Evolutionary conservation across 2,797 vertebrate genomes (phyloP).

Genomic region (Poecilia velifera): DNA sequence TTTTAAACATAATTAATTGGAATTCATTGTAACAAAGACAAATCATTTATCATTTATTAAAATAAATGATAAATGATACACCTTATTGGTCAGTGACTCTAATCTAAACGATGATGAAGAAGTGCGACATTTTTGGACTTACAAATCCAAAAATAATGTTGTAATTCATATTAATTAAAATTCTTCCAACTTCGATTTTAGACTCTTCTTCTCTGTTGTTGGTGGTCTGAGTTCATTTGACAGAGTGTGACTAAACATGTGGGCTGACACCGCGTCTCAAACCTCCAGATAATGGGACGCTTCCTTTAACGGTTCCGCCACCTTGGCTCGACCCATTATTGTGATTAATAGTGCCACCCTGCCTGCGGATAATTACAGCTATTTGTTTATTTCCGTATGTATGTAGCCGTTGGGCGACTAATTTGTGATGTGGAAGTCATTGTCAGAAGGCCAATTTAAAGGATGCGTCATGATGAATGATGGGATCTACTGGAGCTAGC

Average conservation of each 20-base stretch:
- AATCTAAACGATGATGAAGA: too few relatives aligned
- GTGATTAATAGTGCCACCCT: conserved; percentile 50
- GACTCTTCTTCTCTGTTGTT: neutral
- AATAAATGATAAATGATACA: too few relatives aligned
- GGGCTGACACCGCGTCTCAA: conserved; percentile 1
- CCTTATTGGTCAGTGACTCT: too few relatives aligned
- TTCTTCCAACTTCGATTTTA: too few relatives aligned
- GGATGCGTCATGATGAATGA: conserved; percentile 54
- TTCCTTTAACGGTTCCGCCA: conserved; percentile 40
- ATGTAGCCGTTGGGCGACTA: conserved; percentile 64
- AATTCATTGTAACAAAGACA: too few relatives aligned
- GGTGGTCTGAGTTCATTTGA: conserved; percentile 1
- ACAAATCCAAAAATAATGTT: too few relatives aligned
- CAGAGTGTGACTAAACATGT: conserved; percentile 4
- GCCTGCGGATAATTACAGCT: conserved; percentile 52
- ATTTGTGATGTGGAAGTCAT: conserved; percentile 52
- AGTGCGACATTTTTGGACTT: too few relatives aligned
- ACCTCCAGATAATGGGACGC: conserved; percentile 28
- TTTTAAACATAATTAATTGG: too few relatives aligned
- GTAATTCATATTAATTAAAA: too few relatives aligned
- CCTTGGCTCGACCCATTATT: conserved; percentile 32
- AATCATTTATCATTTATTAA: too few relatives aligned
- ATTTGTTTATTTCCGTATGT: conserved; percentile 59
- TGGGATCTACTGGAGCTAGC: conserved; percentile 55
- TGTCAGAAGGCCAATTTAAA: conserved; percentile 57